These are phyloP conservation scores for Cephus pulcher DNA, from an alignment of 2,888 invertebrate species.

Conservation along the genomic window DNA sequence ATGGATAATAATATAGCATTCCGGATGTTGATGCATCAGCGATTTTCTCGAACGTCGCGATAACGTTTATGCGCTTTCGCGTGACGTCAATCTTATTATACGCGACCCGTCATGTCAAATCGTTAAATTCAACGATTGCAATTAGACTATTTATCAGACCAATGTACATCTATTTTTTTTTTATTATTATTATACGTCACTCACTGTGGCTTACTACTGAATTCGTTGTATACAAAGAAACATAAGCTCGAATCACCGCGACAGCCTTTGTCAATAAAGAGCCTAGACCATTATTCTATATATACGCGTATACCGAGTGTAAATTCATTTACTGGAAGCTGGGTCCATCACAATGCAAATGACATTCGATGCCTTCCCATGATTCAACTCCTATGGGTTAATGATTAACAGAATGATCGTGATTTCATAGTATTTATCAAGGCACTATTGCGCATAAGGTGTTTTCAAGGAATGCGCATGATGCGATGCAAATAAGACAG, in stretches of 20 bases:
- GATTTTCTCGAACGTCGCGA: slow-evolving; percentile 33
- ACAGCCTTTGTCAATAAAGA: background rate
- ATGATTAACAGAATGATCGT: background rate
- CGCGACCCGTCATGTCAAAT: background rate
- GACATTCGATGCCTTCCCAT: background rate
- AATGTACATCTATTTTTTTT: background rate
- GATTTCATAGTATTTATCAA: background rate
- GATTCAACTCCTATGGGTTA: background rate
- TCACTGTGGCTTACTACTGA: background rate
- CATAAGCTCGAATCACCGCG: background rate
- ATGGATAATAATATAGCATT: slow-evolving; percentile 1
- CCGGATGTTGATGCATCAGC: slow-evolving; percentile 33
- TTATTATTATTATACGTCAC: background rate
- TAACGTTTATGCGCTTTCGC: slow-evolving; percentile 7
- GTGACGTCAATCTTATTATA: background rate
- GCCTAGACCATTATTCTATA: background rate
- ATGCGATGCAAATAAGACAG: background rate
- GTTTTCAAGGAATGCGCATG: background rate
- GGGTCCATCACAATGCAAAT: background rate
- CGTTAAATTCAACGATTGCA: background rate
- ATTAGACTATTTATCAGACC: background rate
- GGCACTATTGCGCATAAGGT: background rate
- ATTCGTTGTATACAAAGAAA: background rate
- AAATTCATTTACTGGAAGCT: background rate
- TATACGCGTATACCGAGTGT: background rate